Evolutionary conservation across 2,888 invertebrate species (phyloP).

Genomic region (Chrysolina haemoptera): DNA sequence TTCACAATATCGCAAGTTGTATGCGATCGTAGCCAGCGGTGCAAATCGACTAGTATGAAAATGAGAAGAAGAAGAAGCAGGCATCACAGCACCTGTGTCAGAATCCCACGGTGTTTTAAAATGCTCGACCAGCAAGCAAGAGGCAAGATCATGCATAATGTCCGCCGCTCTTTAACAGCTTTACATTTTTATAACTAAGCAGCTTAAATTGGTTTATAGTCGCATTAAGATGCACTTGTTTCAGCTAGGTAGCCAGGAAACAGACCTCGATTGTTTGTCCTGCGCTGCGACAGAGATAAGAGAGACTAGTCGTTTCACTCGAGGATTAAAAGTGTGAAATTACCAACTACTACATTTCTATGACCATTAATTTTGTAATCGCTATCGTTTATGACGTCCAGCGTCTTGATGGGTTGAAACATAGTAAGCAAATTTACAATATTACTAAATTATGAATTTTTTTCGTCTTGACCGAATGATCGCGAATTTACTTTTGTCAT

Average conservation of each 20-base stretch:
- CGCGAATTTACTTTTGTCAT: too few relatives aligned
- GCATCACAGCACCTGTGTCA: slow-evolving; percentile 56
- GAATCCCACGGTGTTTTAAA: slow-evolving; percentile 61
- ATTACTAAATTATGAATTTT: too few relatives aligned
- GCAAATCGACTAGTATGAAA: slow-evolving; percentile 5
- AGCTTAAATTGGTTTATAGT: slow-evolving; percentile 57
- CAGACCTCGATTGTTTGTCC: slow-evolving; percentile 18
- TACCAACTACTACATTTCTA: too few relatives aligned
- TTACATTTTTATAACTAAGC: slow-evolving; percentile 55
- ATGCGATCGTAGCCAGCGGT: slow-evolving; percentile 3
- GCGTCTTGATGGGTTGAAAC: too few relatives aligned
- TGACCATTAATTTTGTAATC: too few relatives aligned
- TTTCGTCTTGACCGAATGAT: too few relatives aligned
- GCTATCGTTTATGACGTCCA: too few relatives aligned
- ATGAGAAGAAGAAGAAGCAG: slow-evolving; percentile 33
- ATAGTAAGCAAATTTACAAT: too few relatives aligned
- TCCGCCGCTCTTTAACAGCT: slow-evolving; percentile 53
- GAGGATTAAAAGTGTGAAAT: too few relatives aligned
- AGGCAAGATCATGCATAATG: slow-evolving; percentile 48
- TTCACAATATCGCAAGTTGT: neutral
- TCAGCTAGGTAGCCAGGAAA: slow-evolving; percentile 36
- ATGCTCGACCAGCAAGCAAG: slow-evolving; percentile 40
- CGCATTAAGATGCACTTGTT: slow-evolving; percentile 48
- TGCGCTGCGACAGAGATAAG: neutral
- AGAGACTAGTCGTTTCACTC: neutral